Evolutionary conservation across 2,113 vertebrate species (phyloP).

Genomic region (Pandion haliaetus): DNA sequence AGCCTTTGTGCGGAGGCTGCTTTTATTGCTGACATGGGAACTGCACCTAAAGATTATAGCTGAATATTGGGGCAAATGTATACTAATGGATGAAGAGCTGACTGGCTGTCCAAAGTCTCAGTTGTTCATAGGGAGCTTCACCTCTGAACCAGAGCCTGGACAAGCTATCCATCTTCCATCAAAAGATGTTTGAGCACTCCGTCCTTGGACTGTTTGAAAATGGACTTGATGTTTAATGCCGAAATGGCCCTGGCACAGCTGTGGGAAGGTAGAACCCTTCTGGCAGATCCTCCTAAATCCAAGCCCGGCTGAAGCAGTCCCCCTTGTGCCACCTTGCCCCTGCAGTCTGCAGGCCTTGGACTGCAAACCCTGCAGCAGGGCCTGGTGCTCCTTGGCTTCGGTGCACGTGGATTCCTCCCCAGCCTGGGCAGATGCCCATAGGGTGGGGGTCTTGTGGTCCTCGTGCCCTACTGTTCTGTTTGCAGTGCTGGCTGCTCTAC

Average conservation of each 20-base stretch:
- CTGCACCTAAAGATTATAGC: neutral
- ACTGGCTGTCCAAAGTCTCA: neutral
- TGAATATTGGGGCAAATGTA: neutral
- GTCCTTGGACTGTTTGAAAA: neutral
- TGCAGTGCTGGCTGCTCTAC: neutral
- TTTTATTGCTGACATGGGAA: neutral
- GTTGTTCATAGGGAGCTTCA: neutral
- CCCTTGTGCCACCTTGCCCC: neutral
- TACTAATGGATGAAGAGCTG: neutral
- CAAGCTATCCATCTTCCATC: neutral
- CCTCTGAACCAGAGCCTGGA: neutral
- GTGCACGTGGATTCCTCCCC: rapidly evolving
- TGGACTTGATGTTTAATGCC: neutral
- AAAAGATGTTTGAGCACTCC: neutral
- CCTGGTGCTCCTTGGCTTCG: neutral
- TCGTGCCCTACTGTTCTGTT: rapidly evolving
- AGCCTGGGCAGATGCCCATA: neutral
- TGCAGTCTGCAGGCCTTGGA: neutral
- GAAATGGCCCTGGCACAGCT: neutral
- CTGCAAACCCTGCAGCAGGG: neutral
- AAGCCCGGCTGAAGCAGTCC: neutral
- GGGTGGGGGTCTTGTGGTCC: neutral
- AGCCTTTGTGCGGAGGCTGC: neutral
- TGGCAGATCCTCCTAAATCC: neutral
- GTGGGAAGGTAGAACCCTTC: neutral